Base-by-base conservation (phyloP, 1,140 invertebrate genomes). In the Platyura marginata region DNA sequence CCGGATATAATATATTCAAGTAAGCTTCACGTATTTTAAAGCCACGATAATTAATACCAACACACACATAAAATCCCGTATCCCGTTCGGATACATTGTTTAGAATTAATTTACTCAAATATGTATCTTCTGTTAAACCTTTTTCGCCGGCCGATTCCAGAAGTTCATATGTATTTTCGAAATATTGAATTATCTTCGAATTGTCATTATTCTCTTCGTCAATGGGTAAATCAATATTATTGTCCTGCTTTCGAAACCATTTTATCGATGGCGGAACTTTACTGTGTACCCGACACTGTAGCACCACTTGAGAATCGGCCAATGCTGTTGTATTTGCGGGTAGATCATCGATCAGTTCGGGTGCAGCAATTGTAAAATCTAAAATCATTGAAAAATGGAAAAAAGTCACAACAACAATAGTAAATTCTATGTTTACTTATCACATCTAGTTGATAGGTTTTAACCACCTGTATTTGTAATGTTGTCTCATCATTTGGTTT, bases 211-310 rank as follows among this genome's bases (percentile, higher is more conserved):
- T 29, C 25, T 13, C 25, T 29, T 8, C 13, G 13, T 29, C 6
- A 29, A 8, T 13, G 6, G 25, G 25, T 13, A 29, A 13, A 29
- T 29, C 6, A 29, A 8, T 8, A 29, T 29, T 13, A 8, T 9
- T 21, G 5, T 41, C 21, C 5, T 33, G 15, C 47, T 57, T 44
- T 2, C 48, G 46, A 37, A 59, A 59, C 57, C 57, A 59, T 43
- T 57, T 59, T 11, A 59, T 59, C 0, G 52, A 59, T 2, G 55
- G 51, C 42, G 55, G 49, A 40, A 52, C 54, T 35, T 55, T 51
- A 44, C 57, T 56, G 32, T 59, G 51, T 5, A 59, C 57, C 1
- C 57, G 50, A 22, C 57, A 59, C 42, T 59, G 57, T 33, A 59
- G 56, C 2, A 59, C 55, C 9, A 52, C 52, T 11, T 55, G 50